Evolutionary conservation across 2,888 invertebrate genomes (phyloP).

Genomic region (Noctua comes): DNA sequence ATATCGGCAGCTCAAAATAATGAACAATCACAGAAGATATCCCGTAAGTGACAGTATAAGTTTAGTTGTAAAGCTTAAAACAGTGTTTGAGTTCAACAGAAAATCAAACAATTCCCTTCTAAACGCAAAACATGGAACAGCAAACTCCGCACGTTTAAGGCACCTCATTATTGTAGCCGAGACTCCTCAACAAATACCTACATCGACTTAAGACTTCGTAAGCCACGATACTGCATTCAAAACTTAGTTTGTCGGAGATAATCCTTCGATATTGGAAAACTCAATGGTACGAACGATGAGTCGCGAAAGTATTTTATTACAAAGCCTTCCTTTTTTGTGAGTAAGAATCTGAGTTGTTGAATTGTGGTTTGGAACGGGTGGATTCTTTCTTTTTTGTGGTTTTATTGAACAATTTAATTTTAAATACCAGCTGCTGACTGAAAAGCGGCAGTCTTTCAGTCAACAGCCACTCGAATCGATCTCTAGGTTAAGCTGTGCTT

Average conservation of each 20-base stretch:
- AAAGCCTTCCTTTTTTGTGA: slow-evolving; percentile 11
- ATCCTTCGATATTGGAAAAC: slow-evolving; percentile 61
- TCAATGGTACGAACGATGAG: slow-evolving; percentile 35
- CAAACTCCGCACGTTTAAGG: slow-evolving; percentile 24
- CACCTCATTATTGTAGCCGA: slow-evolving; percentile 44
- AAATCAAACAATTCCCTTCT: background rate
- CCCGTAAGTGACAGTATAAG: no score
- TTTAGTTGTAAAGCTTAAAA: no score
- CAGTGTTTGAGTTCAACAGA: background rate
- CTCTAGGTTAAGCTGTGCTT: no score
- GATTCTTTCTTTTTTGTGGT: background rate
- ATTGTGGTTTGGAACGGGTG: background rate
- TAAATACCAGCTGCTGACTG: background rate
- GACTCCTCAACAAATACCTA: slow-evolving; percentile 44
- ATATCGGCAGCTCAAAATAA: no score
- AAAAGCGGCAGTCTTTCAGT: no score
- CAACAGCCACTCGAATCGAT: no score
- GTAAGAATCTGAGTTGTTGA: slow-evolving; percentile 1
- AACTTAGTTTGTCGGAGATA: slow-evolving; percentile 57
- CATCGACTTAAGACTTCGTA: slow-evolving; percentile 37
- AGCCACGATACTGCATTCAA: slow-evolving; percentile 56
- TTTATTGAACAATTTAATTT: background rate
- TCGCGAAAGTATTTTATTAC: slow-evolving; percentile 20
- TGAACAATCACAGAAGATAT: no score
- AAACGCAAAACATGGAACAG: slow-evolving; percentile 7